phyloP scores from a whole-genome alignment of 1,140 invertebrate species.

The Neodiprion virginianus region DNA sequence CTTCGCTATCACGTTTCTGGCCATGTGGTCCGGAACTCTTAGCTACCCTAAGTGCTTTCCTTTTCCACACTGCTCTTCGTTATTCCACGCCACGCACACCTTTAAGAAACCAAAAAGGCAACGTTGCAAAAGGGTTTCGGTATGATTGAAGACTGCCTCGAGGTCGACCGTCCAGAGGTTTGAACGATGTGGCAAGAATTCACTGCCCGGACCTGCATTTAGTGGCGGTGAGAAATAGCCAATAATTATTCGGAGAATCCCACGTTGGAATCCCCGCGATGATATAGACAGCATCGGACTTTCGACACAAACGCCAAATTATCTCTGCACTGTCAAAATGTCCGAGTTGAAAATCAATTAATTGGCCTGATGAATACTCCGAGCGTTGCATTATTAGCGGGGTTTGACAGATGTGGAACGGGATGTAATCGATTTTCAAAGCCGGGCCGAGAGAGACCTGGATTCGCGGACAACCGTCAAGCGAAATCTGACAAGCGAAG shows the following conservation, averaged over 20 bases:
- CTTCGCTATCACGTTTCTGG: neutral
- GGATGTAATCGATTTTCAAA: neutral
- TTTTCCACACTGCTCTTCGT: neutral
- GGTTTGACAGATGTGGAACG: neutral
- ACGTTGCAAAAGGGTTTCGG: neutral
- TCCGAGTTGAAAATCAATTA: too few relatives aligned
- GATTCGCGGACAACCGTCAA: neutral
- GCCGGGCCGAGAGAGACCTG: neutral
- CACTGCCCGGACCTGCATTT: too few relatives aligned
- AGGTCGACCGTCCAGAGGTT: neutral
- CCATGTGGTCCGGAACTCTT: slow-evolving; percentile 2
- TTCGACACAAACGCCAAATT: too few relatives aligned
- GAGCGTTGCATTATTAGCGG: neutral
- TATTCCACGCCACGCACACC: neutral
- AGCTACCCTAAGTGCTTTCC: neutral
- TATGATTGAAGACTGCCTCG: neutral
- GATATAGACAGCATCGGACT: too few relatives aligned
- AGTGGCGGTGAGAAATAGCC: too few relatives aligned
- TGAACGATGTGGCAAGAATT: neutral
- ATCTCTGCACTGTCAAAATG: too few relatives aligned
- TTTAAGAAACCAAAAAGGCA: neutral
- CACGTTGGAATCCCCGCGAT: too few relatives aligned
- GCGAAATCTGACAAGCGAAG: neutral
- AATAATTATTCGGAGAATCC: too few relatives aligned
- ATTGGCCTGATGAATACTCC: neutral